Base-by-base conservation (phyloP, 2,888 invertebrate species). In the Drosophila rubida region DNA sequence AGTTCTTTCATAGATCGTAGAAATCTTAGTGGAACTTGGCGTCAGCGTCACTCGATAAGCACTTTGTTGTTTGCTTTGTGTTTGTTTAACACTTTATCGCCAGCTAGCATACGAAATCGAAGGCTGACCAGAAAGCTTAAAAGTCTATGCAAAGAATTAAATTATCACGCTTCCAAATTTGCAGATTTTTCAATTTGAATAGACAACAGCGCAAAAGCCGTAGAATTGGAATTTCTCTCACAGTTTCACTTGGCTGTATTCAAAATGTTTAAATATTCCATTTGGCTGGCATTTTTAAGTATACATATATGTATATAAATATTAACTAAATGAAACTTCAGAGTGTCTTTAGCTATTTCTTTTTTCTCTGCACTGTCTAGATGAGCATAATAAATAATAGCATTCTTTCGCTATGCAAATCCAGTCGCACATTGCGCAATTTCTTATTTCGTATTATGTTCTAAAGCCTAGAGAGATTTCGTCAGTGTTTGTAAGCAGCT, bases 81-180 rank as follows among this genome's bases (percentile, higher is more conserved):
- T 57, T 70, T 70, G 37, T 45, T 59, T 48, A 62, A 35, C 46
- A 45, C 61, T 50, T 74, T 74, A 71, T 45, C 75, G 53, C 35
- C 16, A 44, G 16, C 39, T 2, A 44, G 16, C 39, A 4, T 32
- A 62, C 27, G 25, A 74, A 75, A 32, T 53, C 8, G 25, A 19
- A 54, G 27, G 37, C 32, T 45, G 30, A 35, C 14, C 14, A 22
- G 23, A 9, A 35, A 62, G 7, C n/a, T 19, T 41, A 41, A 22
- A 39, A 30, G 23, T 49, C 50, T 32, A n/a, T 32, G 62, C 46
- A 45, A 55, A 48, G 46, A 74, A 64, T 69, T 42, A 45, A 66
- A 69, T 53, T 73, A 35, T 72, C 74, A 64, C 63, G 74, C 69
- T 44, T 19, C n/a, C n/a, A 14, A 27, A 48, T 57, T 46, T 41